Base-by-base conservation (phyloP, 2,113 vertebrate genomes). In the Microcebus jonahi region DNA sequence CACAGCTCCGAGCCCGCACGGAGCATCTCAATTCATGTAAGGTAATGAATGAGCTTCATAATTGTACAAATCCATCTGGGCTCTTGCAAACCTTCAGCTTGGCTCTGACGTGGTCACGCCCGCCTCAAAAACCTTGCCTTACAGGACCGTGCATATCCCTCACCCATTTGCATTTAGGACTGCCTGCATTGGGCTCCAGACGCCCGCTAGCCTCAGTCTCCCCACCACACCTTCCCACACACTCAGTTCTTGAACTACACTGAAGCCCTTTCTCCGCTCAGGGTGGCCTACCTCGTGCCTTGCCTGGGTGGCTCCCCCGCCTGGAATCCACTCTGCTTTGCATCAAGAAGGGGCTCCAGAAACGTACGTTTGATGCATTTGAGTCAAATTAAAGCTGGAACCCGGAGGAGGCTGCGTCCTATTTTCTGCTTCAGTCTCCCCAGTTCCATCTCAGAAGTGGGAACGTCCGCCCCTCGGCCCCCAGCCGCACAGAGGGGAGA, bases 401-500 rank as follows among this genome's bases (percentile, higher is more conserved):
- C 75, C 29, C 71, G 84, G 65, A 90, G 87, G 80, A 80, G 57
- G 55, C 50, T 39, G 29, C 0, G 11, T 90, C 82, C 50, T 84
- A 80, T 90, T 94, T 96, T 93, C 93, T 90, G 91, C 93, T 90
- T 94, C 93, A 95, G 27, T 80, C 48, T 76, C 73, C 75, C n/a
- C 15, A n/a, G 34, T 53, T 93, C 57, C 61, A 5, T 29, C 75
- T 96, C 48, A 70, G 73, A 88, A 91, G 29, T 48, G 59, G 68
- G 36, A 91, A 20, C 10, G 31, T 42, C 55, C 71, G 55, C 23
- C 75, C 79, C 83, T 0, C 0, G 55, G 79, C 14, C 39, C 29
- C 65, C 14, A 0, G 48, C 55, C 63, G n/a, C 67, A 39, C 39
- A 42, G 36, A 86, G 91, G 70, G 55, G 55, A 90, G 71, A 59